Evolutionary conservation across 2,797 vertebrate species (phyloP), one percentile per base, ranked within the genome.

Genomic region (Prionace glauca): DNA sequence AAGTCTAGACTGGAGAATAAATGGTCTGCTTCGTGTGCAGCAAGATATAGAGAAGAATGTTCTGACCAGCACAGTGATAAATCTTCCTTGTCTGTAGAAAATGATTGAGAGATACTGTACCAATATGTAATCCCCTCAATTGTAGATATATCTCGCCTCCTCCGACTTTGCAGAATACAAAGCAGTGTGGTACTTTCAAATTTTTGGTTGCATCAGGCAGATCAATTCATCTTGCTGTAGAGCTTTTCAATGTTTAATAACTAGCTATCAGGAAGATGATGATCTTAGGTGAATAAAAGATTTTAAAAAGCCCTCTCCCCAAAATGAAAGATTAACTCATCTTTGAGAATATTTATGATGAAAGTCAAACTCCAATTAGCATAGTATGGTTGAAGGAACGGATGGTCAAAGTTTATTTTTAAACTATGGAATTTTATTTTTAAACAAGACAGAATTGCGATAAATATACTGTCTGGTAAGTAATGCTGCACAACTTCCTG

Each of bases 401-500:
- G 87, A 60, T 5, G 0, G 26, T 32, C 29, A 24, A 92, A 84
- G 20, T 41, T 65, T 8, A 87, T 50, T 87, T 81, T 81, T 87
- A 87, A 32, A 32, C 20, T 16, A n/a, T 24, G 26, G 56, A 62
- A 62, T 11, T 86, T 90, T 91, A 91, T 65, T 65, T 91, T 65
- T 91, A 45, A 91, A 65, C 88, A 91, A 91, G 88, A 12, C 60
- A 14, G 10, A 22, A 91, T 91, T n/a, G 26, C 4, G 29, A 62
- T 91, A 65, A n/a, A 3, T 18, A n/a, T 91, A 60, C 32, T 91
- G 18, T 91, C 88, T 62, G 12, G 32, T 91, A 91, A 65, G 56
- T 91, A 65, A 91, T 65, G 60, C 88, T 91, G 29, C 26, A n/a
- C 88, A 91, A 91, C 16, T 91, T 91, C 60, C 87, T 90, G 5